Evolutionary conservation across 2,113 vertebrate species (phyloP), one percentile per base, ranked within the genome.

Genomic region (Monopterus albus): DNA sequence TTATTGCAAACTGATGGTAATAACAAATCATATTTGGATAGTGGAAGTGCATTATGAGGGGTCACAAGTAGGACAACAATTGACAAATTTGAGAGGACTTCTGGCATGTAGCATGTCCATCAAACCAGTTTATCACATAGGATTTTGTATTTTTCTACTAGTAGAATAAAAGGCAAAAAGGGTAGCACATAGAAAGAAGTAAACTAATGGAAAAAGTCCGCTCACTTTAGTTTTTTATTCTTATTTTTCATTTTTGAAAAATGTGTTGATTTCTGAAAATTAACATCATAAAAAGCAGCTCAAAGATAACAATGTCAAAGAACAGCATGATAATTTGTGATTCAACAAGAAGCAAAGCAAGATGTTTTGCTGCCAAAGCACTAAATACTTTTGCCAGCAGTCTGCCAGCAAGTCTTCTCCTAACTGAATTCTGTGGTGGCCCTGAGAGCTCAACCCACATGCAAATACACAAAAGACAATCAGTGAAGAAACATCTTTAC

Each of bases 1-100:
- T 89, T 87, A 85, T 90, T 81, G 46, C 71, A 56, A 75, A 47
- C 74, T 38, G 74, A 81, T 65, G 64, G 60, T 89, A 89, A 91
- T 88, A 88, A 89, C 65, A 84, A 58, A 64, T 61, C 57, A 65
- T 67, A 51, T 70, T 75, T 61, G 58, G 68, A 86, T 84, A 84
- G 89, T 68, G 69, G 51, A 75, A 49, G 51, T 17, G 31, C 72
- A 42, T 72, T 83, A 81, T 72, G 63, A 77, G 64, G 46, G 60
- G 45, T 51, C 66, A 33, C 74, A 81, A 81, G 59, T 36, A 53
- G 49, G 56, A 47, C 68, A 49, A 63, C 21, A 42, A 62, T 49
- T 67, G 58, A 84, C 58, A 71, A 77, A 58, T 62, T 75, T 56
- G 14, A 50, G n/a, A 29, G 25, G 6, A 69, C 7, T 6, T 51